phyloP scores from a whole-genome alignment of 2,113 vertebrate genomes.

The Anarhynchus alexandrinus region DNA sequence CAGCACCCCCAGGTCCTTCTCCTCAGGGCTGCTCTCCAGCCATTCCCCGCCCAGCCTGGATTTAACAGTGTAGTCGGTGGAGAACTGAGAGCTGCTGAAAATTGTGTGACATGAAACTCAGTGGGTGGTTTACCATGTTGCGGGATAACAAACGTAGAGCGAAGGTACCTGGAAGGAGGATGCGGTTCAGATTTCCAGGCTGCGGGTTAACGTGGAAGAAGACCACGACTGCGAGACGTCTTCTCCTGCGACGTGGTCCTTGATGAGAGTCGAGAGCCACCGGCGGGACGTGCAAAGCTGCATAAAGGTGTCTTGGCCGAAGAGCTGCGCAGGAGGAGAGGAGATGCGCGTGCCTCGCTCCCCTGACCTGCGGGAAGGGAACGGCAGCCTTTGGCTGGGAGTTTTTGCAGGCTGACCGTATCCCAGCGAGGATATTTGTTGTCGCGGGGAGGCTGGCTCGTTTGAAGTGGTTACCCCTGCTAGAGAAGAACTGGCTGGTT shows the following conservation, averaged over 20 bases:
- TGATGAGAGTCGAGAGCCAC: accelerated
- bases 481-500: neutral
- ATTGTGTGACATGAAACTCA: neutral
- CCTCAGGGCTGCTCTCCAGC: too few species aligned
- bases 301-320: accelerated
- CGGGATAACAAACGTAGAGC: neutral
- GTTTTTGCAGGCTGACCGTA: neutral
- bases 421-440: neutral
- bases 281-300: neutral
- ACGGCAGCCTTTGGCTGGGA: neutral
- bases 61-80: neutral
- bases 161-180: neutral
- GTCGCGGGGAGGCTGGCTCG: neutral
- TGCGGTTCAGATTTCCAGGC: neutral
- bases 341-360: accelerated
- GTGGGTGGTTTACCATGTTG: accelerated
- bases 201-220: too few species aligned
- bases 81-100: neutral
- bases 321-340: neutral
- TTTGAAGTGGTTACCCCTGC: neutral
- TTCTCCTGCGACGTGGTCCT: accelerated
- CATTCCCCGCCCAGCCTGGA: too few species aligned
- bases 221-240: accelerated
- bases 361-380: neutral
- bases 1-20: too few species aligned